Conservation (phyloP, 2,797 vertebrate genomes). For the Meriones psammophilus region DNA sequence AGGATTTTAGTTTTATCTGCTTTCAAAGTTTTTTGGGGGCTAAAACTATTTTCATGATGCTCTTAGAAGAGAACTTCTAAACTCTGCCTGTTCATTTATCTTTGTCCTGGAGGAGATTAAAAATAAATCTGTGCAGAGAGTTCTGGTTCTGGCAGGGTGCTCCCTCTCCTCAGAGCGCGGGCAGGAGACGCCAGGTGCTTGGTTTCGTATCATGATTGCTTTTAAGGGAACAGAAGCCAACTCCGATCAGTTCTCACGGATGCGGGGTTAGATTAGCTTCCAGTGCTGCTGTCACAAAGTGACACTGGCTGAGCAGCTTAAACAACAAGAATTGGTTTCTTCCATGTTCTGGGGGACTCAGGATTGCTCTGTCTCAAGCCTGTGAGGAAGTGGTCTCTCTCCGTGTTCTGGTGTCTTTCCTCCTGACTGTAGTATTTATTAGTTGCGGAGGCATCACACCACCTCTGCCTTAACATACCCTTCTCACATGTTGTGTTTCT, state of each 20-base stretch:
- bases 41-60: slow-evolving; percentile 54
- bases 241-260: not conserved
- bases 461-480: not conserved
- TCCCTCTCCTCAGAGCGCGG: not conserved
- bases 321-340: not conserved
- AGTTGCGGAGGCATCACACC: not conserved
- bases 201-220: slow-evolving; percentile 27
- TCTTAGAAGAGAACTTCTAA: slow-evolving; percentile 57
- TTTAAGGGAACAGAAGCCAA: slow-evolving; percentile 14
- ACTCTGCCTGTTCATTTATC: slow-evolving; percentile 58
- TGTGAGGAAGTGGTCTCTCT: not conserved
- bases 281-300: not conserved
- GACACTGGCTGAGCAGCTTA: not conserved
- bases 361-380: not conserved
- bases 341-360: not conserved
- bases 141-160: not conserved
- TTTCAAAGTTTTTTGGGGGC: slow-evolving; percentile 1
- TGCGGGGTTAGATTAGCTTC: not conserved
- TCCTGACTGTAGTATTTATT: not conserved
- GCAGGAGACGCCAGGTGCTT: not conserved
- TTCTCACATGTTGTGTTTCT: not conserved
- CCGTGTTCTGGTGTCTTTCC: not conserved
- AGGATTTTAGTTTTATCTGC: slow-evolving; percentile 43
- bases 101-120: slow-evolving; percentile 53
- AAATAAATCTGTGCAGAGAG: slow-evolving; percentile 57